Evolutionary conservation across 2,797 vertebrate species (phyloP), one percentile per base, ranked within the genome.

Genomic region (Poeciliopsis presidionis): DNA sequence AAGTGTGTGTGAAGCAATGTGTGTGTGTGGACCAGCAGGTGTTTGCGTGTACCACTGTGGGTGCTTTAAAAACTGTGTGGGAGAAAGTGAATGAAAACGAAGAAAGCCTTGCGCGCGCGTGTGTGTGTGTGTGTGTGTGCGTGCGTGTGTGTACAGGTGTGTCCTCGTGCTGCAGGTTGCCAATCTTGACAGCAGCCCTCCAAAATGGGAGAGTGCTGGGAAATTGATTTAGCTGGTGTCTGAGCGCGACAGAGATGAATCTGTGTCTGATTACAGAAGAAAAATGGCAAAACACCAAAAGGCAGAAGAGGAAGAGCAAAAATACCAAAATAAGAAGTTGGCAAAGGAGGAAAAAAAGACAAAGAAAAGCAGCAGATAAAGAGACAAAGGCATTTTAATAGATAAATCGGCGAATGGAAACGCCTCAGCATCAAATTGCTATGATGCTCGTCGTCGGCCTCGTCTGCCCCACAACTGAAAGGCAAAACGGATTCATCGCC

Each of bases 241-340:
- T 89, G 90, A 90, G 87, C 75, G 76, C 13, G 90, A 94, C 91
- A 94, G 87, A 93, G 91, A 95, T 95, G 83, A 87, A 95, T 95
- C 88, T 91, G 79, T 89, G 87, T 91, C 91, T 94, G 92, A 93
- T 92, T 91, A 90, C 86, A 89, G 88, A 79, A 91, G 86, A 93
- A 87, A 91, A 93, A 92, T 75, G 77, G 89, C 87, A 89, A 88
- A 69, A 87, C 81, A 90, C 80, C 76, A 55, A 61, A 67, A 88
- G 83, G 88, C 75, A 81, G 87, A 89, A 90, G 88, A 81, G 86
- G 76, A 83, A 81, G 74, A 79, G 83, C 74, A 57, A 88, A 81
- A 77, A 86, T 41, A 57, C 59, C 16, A 51, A 69, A 78, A 75
- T 59, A 65, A 59, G 76, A 73, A 47, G 77, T 20, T 30, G 69